Base-by-base conservation (phyloP, 2,888 invertebrate species). In the Zaprionus lineosus region DNA sequence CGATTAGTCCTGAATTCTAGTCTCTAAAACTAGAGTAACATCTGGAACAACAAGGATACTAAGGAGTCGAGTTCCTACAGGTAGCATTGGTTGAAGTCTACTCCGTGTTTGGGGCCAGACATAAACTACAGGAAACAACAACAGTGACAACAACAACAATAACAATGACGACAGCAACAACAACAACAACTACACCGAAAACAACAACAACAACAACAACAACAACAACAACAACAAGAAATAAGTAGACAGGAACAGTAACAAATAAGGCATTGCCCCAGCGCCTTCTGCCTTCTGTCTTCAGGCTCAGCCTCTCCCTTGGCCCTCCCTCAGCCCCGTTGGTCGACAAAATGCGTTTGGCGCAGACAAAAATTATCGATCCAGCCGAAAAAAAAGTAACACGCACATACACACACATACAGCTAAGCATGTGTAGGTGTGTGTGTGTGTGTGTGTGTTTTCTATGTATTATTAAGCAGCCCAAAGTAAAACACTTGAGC, bases 331-430 rank as follows among this genome's bases (percentile, higher is more conserved):
- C n/a, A 46, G 31, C 24, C 12, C 7, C 12, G 19, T 7, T 6
- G 9, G 11, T n/a, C 18, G 19, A 33, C 37, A 50, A 72, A 75
- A 75, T 75, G 75, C 75, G 79, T 75, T 79, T 73, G 66, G 60
- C 59, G 77, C 77, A 84, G 84, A 84, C 81, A 74, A 75, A 78
- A 84, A 71, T 73, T 84, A 81, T 84, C 81, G 81, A 81, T 84
- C 82, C 82, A 71, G 68, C 59, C 65, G 71, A 63, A 58, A 75
- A 62, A 74, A 70, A 50, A 50, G 11, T 50, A 39, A 43, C 43
- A 39, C 46, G 34, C 31, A 48, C 16, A 44, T 40, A 40, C 16
- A 9, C 16, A 40, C 7, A 18, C n/a, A 34, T 0, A 19, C 26
- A 51, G 33, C 8, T 50, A 29, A 21, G 37, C 46, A 18, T 53